A percentile compares a stretch with the other conserved stretches of the same genome.
phyloP scores from a whole-genome alignment of 2,797 vertebrate genomes.

The Benthosema pterotum region DNA sequence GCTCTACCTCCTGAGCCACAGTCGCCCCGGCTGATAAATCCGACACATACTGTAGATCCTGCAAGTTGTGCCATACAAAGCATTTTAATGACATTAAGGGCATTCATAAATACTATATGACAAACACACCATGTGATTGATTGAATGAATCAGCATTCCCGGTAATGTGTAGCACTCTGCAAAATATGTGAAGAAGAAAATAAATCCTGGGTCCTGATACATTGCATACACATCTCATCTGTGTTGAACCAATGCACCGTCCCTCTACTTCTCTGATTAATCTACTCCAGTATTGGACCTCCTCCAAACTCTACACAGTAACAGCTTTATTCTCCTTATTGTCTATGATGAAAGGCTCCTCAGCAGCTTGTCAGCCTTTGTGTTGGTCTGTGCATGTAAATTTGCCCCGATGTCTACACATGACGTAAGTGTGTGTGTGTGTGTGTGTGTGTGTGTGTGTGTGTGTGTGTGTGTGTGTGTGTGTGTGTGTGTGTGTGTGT shows the following conservation, averaged over 20 bases:
- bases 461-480: neutral
- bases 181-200: slow-evolving; percentile 23
- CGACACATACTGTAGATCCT: too few relatives aligned
- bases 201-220: slow-evolving; percentile 43
- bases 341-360: slow-evolving; percentile 18
- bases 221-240: slow-evolving; percentile 39
- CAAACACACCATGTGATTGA: slow-evolving; percentile 13
- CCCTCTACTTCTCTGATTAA: slow-evolving; percentile 50
- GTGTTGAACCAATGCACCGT: slow-evolving; percentile 2
- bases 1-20: too few relatives aligned
- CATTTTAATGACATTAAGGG: slow-evolving; percentile 56
- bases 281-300: slow-evolving; percentile 41
- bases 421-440: neutral
- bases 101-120: slow-evolving; percentile 44
- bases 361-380: slow-evolving; percentile 8
- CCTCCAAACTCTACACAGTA: slow-evolving; percentile 31
- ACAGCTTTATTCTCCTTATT: slow-evolving; percentile 33
- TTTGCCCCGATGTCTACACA: slow-evolving; percentile 5
- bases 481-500: slow-evolving; percentile 3
- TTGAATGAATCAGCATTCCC: slow-evolving; percentile 15
- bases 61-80: neutral
- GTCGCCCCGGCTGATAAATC: too few relatives aligned
- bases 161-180: slow-evolving; percentile 21
- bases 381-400: slow-evolving; percentile 3
- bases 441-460: neutral